Percentiles rank a stretch among this genome's conserved stretches.
Conservation (phyloP, 1,140 invertebrate species). For the Spodoptera frugiperda region DNA sequence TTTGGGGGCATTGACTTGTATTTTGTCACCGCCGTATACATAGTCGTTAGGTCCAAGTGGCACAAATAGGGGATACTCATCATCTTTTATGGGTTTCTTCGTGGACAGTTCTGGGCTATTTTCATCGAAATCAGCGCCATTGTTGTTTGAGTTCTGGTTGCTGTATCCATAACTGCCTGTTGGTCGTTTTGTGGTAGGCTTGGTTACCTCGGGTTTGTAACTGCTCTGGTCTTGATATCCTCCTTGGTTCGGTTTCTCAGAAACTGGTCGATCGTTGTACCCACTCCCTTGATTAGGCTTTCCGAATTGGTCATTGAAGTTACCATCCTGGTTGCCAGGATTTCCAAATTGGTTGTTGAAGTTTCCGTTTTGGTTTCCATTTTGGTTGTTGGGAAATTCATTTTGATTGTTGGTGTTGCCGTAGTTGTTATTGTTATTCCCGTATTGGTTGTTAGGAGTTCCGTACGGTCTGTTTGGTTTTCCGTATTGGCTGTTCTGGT, state of each 20-base stretch:
- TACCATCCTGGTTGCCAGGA: neutral
- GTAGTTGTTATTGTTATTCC: neutral
- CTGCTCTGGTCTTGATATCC: constrained; percentile 15
- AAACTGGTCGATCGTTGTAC: constrained; percentile 10
- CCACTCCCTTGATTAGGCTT: constrained; percentile 16
- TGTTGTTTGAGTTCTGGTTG: constrained; percentile 38
- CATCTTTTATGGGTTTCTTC: constrained; percentile 49
- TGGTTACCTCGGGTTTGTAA: neutral
- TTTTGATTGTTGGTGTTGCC: too few relatives aligned
- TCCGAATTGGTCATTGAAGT: constrained; percentile 10
- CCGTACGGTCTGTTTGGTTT: constrained; percentile 12
- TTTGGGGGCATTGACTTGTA: constrained; percentile 62
- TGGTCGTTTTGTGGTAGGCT: constrained; percentile 8
- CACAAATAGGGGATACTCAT: constrained; percentile 55
- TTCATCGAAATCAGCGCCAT: constrained; percentile 35
- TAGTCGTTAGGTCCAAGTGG: constrained; percentile 61
- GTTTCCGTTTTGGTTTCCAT: neutral
- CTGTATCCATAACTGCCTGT: constrained; percentile 24
- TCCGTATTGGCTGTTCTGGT: constrained; percentile 4
- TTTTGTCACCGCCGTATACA: constrained; percentile 55
- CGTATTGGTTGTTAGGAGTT: constrained; percentile 11
- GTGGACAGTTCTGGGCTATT: constrained; percentile 43
- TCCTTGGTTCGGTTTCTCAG: constrained; percentile 18
- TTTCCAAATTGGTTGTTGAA: neutral
- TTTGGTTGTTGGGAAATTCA: neutral